A percentile compares a stretch with the other conserved stretches of the same genome.
phyloP scores from a whole-genome alignment of 2,797 vertebrate species.

The Anniella stebbinsi region DNA sequence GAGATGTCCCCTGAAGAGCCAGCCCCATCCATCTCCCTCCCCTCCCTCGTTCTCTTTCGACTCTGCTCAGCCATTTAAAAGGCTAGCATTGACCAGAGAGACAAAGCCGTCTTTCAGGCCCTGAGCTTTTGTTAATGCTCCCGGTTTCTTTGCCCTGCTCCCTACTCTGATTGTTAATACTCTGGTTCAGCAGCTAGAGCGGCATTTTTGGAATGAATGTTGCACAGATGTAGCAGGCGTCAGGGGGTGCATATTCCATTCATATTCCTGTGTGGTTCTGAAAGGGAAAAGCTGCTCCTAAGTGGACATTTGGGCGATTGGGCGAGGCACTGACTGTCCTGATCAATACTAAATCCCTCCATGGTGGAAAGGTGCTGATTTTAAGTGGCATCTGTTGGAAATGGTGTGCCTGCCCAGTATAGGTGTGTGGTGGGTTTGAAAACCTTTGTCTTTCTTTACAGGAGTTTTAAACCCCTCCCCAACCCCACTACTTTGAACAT shows the following conservation, averaged over 20 bases:
- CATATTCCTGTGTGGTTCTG: background rate
- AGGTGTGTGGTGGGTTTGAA: background rate
- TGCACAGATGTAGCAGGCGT: constrained; percentile 50
- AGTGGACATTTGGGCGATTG: background rate
- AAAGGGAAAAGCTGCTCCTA: background rate
- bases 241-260: constrained; percentile 19
- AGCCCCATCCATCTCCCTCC: constrained; percentile 57
- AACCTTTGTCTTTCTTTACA: background rate
- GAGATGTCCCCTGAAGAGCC: constrained; percentile 75
- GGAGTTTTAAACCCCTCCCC: too few relatives aligned
- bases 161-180: constrained; percentile 65
- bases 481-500: background rate
- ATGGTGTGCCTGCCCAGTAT: background rate
- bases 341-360: too few relatives aligned
- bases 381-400: too few relatives aligned
- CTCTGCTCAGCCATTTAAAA: constrained; percentile 72
- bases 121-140: constrained; percentile 72
- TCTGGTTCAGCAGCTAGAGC: constrained; percentile 45
- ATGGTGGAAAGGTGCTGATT: background rate
- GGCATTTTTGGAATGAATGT: constrained; percentile 58
- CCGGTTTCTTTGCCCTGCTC: constrained; percentile 61
- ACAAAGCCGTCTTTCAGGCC: constrained; percentile 80
- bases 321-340: background rate
- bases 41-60: constrained; percentile 57
- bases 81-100: constrained; percentile 74